Percentiles rank a stretch among this genome's conserved stretches.
Conservation (phyloP, 2,113 vertebrate species). For the Nibea albiflora region DNA sequence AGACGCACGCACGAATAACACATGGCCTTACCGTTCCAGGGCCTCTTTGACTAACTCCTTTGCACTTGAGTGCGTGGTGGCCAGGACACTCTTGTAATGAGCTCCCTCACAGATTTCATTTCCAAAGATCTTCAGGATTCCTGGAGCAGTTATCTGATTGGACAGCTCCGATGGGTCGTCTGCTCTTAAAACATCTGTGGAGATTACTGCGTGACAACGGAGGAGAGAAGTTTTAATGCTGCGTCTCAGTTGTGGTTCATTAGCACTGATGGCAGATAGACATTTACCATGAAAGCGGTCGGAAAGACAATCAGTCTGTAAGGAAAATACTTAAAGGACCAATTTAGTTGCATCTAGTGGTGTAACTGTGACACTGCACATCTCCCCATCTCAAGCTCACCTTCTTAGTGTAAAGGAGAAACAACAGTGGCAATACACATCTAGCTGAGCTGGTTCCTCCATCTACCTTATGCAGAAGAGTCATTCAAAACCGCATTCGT, state of each 20-base stretch:
- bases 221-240: neutral
- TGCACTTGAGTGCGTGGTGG: conserved; percentile 84
- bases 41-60: conserved; percentile 88
- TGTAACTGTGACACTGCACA: too few relatives aligned
- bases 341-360: too few relatives aligned
- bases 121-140: conserved; percentile 88
- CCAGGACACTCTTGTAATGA: conserved; percentile 86
- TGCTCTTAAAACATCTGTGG: conserved; percentile 25
- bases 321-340: neutral
- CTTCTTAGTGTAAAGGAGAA: too few relatives aligned
- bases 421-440: too few relatives aligned
- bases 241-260: neutral
- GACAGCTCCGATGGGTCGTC: conserved; percentile 86
- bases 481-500: neutral
- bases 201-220: conserved; percentile 45
- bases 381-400: too few relatives aligned
- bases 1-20: conserved; percentile 31
- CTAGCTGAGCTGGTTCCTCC: neutral
- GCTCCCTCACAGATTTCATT: conserved; percentile 85
- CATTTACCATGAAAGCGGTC: neutral
- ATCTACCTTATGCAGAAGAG: neutral
- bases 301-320: neutral
- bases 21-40: conserved; percentile 82
- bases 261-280: neutral
- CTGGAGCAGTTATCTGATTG: conserved; percentile 85